Conservation (phyloP, 2,113 vertebrate species). For the Hiodon tergisus region DNA sequence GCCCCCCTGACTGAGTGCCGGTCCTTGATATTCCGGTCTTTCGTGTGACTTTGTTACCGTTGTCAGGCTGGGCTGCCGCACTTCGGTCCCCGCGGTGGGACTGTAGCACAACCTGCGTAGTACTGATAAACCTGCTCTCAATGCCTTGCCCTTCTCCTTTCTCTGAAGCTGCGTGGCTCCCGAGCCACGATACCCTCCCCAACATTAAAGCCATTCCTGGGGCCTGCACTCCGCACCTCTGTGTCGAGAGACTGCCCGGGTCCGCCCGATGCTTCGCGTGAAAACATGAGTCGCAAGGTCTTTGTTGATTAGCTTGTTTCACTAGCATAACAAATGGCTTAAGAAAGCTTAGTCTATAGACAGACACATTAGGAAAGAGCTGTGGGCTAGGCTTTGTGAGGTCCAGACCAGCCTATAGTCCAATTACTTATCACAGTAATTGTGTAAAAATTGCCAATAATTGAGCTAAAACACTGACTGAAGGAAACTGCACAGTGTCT, state of each 20-base stretch:
- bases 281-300: neutral
- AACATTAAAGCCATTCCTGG: neutral
- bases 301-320: neutral
- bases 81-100: neutral
- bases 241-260: neutral
- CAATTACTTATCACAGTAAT: neutral
- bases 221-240: neutral
- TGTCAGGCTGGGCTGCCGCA: neutral
- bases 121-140: slow-evolving; percentile 11
- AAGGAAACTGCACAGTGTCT: slow-evolving; percentile 40
- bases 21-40: neutral
- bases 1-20: slow-evolving; percentile 18
- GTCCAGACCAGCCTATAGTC: neutral
- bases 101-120: neutral
- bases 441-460: neutral
- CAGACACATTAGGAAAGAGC: neutral
- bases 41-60: neutral
- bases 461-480: slow-evolving; percentile 13
- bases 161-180: neutral
- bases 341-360: neutral
- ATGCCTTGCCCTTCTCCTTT: neutral
- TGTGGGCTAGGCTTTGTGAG: neutral
- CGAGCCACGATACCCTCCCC: neutral
- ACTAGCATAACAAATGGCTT: neutral
- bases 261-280: neutral